Percentiles rank a stretch among this genome's conserved stretches.
Conservation (phyloP, 2,888 invertebrate species). For the Odontocerum albicorne region DNA sequence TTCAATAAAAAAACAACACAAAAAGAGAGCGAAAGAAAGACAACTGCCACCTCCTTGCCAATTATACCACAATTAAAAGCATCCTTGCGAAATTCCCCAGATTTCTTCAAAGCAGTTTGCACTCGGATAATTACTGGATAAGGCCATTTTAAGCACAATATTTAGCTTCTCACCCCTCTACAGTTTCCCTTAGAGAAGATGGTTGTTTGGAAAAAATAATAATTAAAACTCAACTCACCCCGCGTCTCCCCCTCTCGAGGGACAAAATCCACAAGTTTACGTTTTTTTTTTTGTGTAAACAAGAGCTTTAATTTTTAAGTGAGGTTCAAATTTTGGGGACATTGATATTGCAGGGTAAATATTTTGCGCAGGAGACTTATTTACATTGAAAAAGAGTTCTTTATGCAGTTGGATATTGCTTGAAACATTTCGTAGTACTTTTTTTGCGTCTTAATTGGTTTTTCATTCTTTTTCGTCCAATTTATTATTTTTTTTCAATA, state of each 20-base stretch:
- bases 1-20: background rate
- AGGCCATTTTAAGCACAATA: slow-evolving; percentile 29
- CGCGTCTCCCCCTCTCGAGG: slow-evolving; percentile 8
- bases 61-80: background rate
- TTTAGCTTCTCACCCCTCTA: slow-evolving; percentile 24
- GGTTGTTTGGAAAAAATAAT: slow-evolving; percentile 32
- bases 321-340: too few species aligned
- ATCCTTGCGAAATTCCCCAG: background rate
- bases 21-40: too few species aligned
- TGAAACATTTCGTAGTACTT: too few species aligned
- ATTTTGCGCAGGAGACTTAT: too few species aligned
- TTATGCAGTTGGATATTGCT: too few species aligned
- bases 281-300: slow-evolving; percentile 22
- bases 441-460: too few species aligned
- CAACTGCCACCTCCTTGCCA: background rate
- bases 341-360: too few species aligned
- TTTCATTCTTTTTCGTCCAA: too few species aligned
- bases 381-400: too few species aligned
- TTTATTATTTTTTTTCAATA: too few species aligned
- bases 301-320: slow-evolving; percentile 24
- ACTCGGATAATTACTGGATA: slow-evolving; percentile 30
- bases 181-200: slow-evolving; percentile 4
- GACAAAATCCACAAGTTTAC: slow-evolving; percentile 31
- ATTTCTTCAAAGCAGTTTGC: slow-evolving; percentile 15
- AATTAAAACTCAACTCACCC: slow-evolving; percentile 32